phyloP scores from a whole-genome alignment of 1,140 invertebrate species.

The Calosoma granatense region DNA sequence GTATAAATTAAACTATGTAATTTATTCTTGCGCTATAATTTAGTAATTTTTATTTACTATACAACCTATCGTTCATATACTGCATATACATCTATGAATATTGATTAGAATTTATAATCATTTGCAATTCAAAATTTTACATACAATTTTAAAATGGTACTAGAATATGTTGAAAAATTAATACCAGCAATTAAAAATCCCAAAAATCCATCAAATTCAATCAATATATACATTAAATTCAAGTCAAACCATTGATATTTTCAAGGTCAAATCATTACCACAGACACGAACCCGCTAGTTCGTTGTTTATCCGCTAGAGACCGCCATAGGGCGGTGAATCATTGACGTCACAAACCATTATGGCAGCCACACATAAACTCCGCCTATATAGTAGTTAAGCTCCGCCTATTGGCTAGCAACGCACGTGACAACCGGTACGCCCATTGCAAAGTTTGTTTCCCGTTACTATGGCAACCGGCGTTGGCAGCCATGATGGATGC shows the following conservation, averaged over 20 bases:
- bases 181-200: no score
- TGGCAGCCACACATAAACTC: background rate
- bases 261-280: background rate
- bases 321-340: background rate
- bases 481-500: background rate
- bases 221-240: background rate
- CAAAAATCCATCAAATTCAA: no score
- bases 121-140: no score
- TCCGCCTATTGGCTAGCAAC: background rate
- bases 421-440: background rate
- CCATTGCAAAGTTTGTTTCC: background rate
- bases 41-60: no score
- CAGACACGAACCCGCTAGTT: background rate
- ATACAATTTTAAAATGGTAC: no score
- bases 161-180: no score
- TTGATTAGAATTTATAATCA: no score
- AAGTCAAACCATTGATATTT: no score
- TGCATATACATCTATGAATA: no score
- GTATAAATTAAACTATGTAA: no score
- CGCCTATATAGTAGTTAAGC: conserved; percentile 1
- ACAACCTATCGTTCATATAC: no score
- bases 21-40: no score
- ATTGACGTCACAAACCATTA: background rate
- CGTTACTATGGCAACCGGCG: conserved; percentile 1
- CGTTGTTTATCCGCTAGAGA: background rate